These are phyloP conservation scores for Drosophila navojoa DNA, from an alignment of 1,140 invertebrate species.

Conservation along the genomic window DNA sequence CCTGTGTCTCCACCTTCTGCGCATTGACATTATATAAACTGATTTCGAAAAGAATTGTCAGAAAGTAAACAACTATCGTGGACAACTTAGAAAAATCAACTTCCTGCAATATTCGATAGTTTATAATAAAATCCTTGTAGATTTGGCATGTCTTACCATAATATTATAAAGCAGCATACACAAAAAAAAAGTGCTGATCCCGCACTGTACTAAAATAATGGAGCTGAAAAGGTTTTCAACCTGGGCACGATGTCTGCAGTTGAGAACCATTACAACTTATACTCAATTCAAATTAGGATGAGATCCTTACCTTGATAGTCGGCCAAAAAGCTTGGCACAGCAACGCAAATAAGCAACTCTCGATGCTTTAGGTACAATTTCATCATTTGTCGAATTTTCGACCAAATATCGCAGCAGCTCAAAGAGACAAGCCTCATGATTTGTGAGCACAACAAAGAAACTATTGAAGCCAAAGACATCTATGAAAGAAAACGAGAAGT, in stretches of 20 bases:
- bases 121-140: neutral
- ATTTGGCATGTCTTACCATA: slow-evolving; percentile 35
- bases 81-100: slow-evolving; percentile 63
- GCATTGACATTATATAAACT: slow-evolving; percentile 67
- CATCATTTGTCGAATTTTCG: slow-evolving; percentile 52
- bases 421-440: slow-evolving; percentile 57
- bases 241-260: slow-evolving; percentile 53
- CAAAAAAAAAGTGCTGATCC: slow-evolving; percentile 64
- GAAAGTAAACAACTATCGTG: slow-evolving; percentile 69
- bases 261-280: neutral
- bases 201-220: slow-evolving; percentile 66
- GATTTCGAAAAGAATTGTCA: slow-evolving; percentile 66
- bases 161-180: slow-evolving; percentile 73
- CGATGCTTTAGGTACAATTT: slow-evolving; percentile 36
- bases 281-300: neutral
- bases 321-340: slow-evolving; percentile 59
- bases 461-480: slow-evolving; percentile 73
- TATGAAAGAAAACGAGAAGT: neutral
- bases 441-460: slow-evolving; percentile 63
- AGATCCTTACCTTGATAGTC: slow-evolving; percentile 52
- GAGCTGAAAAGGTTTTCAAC: slow-evolving; percentile 68
- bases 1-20: slow-evolving; percentile 63
- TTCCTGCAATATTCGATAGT: slow-evolving; percentile 31
- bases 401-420: slow-evolving; percentile 56
- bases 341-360: slow-evolving; percentile 52